phyloP scores from a whole-genome alignment of 2,113 vertebrate genomes.

The Lipophrys pholis region DNA sequence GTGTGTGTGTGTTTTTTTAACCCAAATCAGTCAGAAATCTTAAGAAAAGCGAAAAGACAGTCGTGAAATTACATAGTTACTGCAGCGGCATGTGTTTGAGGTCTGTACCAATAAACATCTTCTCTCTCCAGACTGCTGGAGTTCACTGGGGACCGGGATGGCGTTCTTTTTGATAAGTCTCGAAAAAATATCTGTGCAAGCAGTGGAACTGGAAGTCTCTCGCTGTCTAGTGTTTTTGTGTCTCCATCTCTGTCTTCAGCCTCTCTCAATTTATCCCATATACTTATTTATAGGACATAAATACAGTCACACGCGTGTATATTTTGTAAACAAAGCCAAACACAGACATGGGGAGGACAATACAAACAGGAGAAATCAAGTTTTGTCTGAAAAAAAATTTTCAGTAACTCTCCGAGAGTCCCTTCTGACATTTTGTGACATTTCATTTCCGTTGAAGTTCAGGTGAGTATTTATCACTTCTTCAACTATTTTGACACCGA shows the following conservation, averaged over 20 bases:
- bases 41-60: conserved; percentile 12
- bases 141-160: conserved; percentile 18
- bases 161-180: conserved; percentile 37
- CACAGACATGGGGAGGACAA: no score
- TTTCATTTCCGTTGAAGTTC: no score
- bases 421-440: no score
- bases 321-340: no score
- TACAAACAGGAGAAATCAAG: no score
- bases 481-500: no score
- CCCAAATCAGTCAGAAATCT: background rate
- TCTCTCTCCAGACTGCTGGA: conserved; percentile 23
- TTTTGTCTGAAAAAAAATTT: no score
- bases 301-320: no score
- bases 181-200: conserved; percentile 18
- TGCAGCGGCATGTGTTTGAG: conserved; percentile 16
- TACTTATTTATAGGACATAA: no score
- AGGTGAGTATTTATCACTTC: no score
- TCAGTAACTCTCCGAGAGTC: no score
- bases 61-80: conserved; percentile 27
- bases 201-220: background rate
- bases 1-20: conserved; percentile 12
- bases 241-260: background rate
- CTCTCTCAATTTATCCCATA: background rate
- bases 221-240: background rate
- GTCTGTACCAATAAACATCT: conserved; percentile 38